phyloP scores from a whole-genome alignment of 2,888 invertebrate species.

The Pristionchus mayeri region DNA sequence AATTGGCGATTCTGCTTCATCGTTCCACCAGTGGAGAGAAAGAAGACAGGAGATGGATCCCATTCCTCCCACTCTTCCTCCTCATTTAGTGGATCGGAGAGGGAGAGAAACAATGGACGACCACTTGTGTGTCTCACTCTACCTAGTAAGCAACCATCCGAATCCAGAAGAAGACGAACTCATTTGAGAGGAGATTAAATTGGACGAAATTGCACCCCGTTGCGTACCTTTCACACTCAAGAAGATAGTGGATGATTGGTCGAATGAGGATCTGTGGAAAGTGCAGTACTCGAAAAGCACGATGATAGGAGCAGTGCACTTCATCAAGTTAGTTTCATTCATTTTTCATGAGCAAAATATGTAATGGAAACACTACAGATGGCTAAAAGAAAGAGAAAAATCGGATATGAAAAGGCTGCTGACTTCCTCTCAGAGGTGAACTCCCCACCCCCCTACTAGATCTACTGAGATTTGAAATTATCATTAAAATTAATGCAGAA shows the following conservation, averaged over 20 bases:
- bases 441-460: background rate
- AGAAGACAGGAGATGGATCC: background rate
- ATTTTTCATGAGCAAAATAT: background rate
- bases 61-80: background rate
- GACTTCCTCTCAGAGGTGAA: background rate
- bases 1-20: conserved; percentile 3
- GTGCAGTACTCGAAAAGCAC: background rate
- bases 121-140: conserved; percentile 5
- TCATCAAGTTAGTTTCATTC: background rate
- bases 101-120: background rate
- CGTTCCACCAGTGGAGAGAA: background rate
- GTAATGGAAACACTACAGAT: background rate
- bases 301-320: background rate
- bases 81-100: background rate
- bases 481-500: background rate
- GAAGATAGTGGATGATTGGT: background rate
- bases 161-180: too few species aligned
- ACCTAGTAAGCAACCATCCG: background rate
- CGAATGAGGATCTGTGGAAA: background rate
- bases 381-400: background rate
- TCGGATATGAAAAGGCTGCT: background rate
- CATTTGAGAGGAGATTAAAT: background rate
- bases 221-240: background rate
- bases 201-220: background rate
- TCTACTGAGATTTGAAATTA: background rate